Base-by-base conservation (phyloP, 2,888 invertebrate species). In the Helleia helle region DNA sequence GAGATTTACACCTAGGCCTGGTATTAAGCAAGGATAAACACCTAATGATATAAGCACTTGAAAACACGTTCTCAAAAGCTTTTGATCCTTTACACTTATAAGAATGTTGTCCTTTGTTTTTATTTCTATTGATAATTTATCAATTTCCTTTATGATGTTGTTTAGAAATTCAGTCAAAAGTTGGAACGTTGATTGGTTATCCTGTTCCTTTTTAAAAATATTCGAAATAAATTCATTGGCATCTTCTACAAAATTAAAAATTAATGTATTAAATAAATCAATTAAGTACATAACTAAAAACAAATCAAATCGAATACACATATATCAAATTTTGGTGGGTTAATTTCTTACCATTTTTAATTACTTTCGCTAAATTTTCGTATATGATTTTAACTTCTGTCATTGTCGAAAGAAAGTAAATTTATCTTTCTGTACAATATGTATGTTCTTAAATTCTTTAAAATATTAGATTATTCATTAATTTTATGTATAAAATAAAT, bases 81-180 rank as follows among this genome's bases (percentile, higher is more conserved):
- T 90, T 54, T 89, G 89, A 62, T 92, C 87, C 53, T 87, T 87
- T 1, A 93, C 87, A 65, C 91, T 93, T 30, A 93, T 73, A 9
- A 86, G 61, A 50, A 79, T 62, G 11, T 62, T 63, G 7, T 71
- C 56, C 48, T 77, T 65, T 8, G 52, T 59, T 38, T 54, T 59
- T 17, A 85, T 54, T 47, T 60, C 58, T 12, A 54, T 36, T 46
- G 69, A 54, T 62, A 80, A 52, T 46, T 64, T 52, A 59, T 85
- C 68, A 34, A 88, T 68, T 50, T 86, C 65, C 49, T 67, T 57
- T 25, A 84, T 65, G 49, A 84, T 77, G 41, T 77, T 65, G 8
- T 59, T 48, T 24, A 89, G 50, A 56, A 85, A 88, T 38, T 59
- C 62, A 65, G 75, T 79, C 43, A 83, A 56, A 2, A 49, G 26